These are phyloP conservation scores for Magallana nippona DNA, from an alignment of 2,888 invertebrate species.

Conservation along the genomic window DNA sequence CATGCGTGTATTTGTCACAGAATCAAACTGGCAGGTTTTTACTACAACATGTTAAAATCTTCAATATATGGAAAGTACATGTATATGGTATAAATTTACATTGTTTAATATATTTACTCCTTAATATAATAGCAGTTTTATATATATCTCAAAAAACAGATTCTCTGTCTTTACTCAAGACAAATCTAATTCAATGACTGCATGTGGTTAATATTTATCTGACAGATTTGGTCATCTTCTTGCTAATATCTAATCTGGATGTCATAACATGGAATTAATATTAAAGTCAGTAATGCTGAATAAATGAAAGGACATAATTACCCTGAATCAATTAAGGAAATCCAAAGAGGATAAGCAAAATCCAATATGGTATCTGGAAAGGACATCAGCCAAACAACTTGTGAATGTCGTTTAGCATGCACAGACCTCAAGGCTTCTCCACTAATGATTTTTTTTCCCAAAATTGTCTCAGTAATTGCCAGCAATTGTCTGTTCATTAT, in stretches of 20 bases:
- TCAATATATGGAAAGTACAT: too few relatives aligned
- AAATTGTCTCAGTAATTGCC: conserved; percentile 31
- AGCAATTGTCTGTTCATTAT: conserved; percentile 33
- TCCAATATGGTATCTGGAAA: conserved; percentile 1
- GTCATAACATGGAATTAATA: neutral
- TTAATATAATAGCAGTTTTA: neutral
- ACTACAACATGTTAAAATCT: too few relatives aligned
- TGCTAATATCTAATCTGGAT: neutral
- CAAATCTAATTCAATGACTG: neutral
- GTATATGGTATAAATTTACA: too few relatives aligned
- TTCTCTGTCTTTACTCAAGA: neutral
- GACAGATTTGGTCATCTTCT: neutral
- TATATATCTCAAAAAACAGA: neutral
- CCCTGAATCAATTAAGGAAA: conserved; percentile 1
- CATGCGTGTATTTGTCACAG: too few relatives aligned
- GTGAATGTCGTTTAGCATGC: neutral
- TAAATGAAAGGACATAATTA: conserved; percentile 8
- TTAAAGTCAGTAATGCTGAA: conserved; percentile 1
- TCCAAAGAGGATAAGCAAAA: neutral
- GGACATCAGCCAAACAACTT: neutral
- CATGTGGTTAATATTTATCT: neutral
- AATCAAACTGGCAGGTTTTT: too few relatives aligned
- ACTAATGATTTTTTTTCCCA: conserved; percentile 26
- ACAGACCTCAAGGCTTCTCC: neutral
- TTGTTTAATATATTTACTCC: too few relatives aligned